Evolutionary conservation across 2,888 invertebrate species (phyloP).

Genomic region (Acanthosepion esculentum): DNA sequence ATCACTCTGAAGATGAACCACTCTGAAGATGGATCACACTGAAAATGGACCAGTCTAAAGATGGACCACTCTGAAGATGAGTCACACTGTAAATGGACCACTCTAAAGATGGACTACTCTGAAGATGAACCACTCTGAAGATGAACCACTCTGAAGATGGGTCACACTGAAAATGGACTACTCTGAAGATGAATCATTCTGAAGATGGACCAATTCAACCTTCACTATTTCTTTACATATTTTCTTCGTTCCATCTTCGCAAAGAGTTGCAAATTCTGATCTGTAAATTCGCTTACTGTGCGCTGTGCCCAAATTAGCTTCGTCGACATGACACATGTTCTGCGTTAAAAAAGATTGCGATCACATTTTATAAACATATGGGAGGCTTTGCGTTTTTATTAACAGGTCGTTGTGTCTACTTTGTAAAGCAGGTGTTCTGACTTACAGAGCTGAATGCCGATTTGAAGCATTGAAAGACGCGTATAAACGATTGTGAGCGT

Average conservation of each 20-base stretch:
- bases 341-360: neutral
- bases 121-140: too few species aligned
- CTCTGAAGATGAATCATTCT: too few species aligned
- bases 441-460: neutral
- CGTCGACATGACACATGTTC: neutral
- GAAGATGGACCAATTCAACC: neutral
- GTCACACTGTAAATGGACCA: too few species aligned
- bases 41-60: too few species aligned
- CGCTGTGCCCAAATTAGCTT: neutral
- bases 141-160: too few species aligned
- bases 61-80: neutral
- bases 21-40: too few species aligned
- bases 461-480: neutral
- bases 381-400: neutral
- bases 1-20: too few species aligned
- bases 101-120: too few species aligned
- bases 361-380: neutral
- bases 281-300: neutral
- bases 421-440: neutral
- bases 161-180: too few species aligned
- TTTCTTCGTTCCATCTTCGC: too few species aligned
- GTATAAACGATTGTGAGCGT: neutral
- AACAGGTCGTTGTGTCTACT: neutral
- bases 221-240: too few species aligned
- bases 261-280: neutral